These are phyloP conservation scores for Mastigias papua DNA, from an alignment of 30 jellyfish, hydroid and myxozoan species.

Conservation along the genomic window DNA sequence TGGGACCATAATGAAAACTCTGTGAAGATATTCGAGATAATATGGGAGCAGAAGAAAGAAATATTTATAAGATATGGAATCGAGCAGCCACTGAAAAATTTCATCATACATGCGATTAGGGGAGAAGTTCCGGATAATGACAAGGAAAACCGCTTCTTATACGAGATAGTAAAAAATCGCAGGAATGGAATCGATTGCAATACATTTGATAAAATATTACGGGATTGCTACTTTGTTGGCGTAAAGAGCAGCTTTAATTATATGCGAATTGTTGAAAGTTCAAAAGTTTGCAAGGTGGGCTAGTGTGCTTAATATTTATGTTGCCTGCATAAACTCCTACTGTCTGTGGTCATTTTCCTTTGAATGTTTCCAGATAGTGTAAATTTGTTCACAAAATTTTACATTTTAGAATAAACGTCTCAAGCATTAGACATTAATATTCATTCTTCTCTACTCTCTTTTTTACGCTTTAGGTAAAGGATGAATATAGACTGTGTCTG, in stretches of 20 bases:
- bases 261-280: slow-evolving; percentile 31
- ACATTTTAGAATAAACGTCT: too few species aligned
- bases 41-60: background rate
- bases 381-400: too few species aligned
- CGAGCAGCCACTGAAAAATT: background rate
- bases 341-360: too few species aligned
- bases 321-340: too few species aligned
- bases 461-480: background rate
- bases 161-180: slow-evolving; percentile 58
- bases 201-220: slow-evolving; percentile 45
- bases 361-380: too few species aligned
- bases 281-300: slow-evolving; percentile 45
- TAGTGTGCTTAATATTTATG: too few species aligned
- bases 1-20: slow-evolving; percentile 59
- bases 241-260: slow-evolving; percentile 50
- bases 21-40: slow-evolving; percentile 37
- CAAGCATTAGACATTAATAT: too few species aligned
- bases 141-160: slow-evolving; percentile 32
- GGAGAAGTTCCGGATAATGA: slow-evolving; percentile 34
- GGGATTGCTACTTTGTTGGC: slow-evolving; percentile 64
- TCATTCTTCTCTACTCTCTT: too few species aligned
- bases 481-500: slow-evolving; percentile 23
- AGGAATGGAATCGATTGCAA: slow-evolving; percentile 65
- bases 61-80: slow-evolving; percentile 4
- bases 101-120: slow-evolving; percentile 29